These are phyloP conservation scores for Drosophila watanabei DNA, from an alignment of 1,140 invertebrate species.

Conservation along the genomic window DNA sequence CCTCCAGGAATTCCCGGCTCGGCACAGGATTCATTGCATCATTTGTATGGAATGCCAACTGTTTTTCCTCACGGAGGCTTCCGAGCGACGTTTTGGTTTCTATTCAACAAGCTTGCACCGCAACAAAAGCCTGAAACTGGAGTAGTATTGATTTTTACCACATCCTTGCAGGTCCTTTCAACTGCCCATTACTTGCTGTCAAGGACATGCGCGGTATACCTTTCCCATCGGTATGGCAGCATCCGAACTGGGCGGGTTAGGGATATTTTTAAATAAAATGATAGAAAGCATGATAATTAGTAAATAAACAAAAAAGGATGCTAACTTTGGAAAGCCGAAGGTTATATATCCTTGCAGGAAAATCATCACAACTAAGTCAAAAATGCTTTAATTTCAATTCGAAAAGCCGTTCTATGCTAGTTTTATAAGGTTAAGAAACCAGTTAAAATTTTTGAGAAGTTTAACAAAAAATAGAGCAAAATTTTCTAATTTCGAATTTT, in stretches of 20 bases:
- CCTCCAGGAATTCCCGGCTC: slow-evolving; percentile 82
- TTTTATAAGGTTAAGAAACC: too few relatives aligned
- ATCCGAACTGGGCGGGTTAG: neutral
- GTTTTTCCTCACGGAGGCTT: neutral
- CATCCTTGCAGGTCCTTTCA: slow-evolving; percentile 12
- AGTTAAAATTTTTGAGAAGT: too few relatives aligned
- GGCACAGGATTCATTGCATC: slow-evolving; percentile 82
- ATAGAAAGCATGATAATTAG: neutral
- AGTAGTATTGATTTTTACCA: slow-evolving; percentile 39
- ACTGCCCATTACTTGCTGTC: neutral
- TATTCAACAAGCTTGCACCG: slow-evolving; percentile 29
- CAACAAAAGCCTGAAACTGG: slow-evolving; percentile 13
- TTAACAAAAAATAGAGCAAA: too few relatives aligned
- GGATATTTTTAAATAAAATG: neutral
- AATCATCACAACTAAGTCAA: too few relatives aligned
- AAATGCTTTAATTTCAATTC: too few relatives aligned
- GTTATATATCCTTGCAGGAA: too few relatives aligned
- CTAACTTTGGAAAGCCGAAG: too few relatives aligned
- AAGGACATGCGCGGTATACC: slow-evolving; percentile 35
- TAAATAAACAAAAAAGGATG: neutral
- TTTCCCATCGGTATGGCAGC: slow-evolving; percentile 22
- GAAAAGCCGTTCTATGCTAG: too few relatives aligned
- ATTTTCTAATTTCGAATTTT: too few relatives aligned
- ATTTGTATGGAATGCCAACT: neutral
- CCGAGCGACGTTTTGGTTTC: slow-evolving; percentile 2